Base-by-base conservation (phyloP, 2,888 invertebrate species). In the Drepanosiphum platanoidis region DNA sequence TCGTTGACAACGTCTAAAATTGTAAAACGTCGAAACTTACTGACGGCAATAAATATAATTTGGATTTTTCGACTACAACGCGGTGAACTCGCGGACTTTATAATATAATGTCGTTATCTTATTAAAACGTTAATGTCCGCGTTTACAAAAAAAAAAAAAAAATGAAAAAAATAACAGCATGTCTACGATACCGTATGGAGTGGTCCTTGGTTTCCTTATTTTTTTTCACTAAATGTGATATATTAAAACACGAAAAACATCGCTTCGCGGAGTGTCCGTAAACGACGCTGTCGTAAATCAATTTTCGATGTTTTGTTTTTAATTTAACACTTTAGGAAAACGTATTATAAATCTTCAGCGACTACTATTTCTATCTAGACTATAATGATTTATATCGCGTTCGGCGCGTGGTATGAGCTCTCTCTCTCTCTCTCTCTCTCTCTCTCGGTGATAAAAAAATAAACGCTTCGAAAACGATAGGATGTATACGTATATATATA, bases 231-330 rank as follows among this genome's bases (percentile, higher is more conserved):
- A n/a, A 9, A 61, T n/a, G 1, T 27, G 9, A 7, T 52, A 7
- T 52, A 2, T 61, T 61, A 27, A 61, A 61, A 61, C 61, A 61
- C 27, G 27, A 61, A 7, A 42, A 61, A 64, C 30, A 11, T 22
- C 64, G 64, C 30, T 30, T 64, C 64, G 64, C 13, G 27, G n/a
- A n/a, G 64, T 27, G 27, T 27, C 3, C 3, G 13, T 7, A 4
- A 4, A 79, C 79, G 46, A 15, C 32, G n/a, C 36, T 9, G 80
- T 80, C 80, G 80, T 80, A 80, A 70, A 80, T 80, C 80, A 80
- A 70, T 80, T 52, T 68, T 70, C 70, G 52, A 70, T 68, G 46
- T 68, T 52, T 80, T 70, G 46, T 68, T 80, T 79, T 80, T 80
- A 80, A 80, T 80, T 80, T 80, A 52, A 68, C 80, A 52, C 68